phyloP scores from a whole-genome alignment of 1,140 invertebrate species.

The Hylaeus volcanicus region DNA sequence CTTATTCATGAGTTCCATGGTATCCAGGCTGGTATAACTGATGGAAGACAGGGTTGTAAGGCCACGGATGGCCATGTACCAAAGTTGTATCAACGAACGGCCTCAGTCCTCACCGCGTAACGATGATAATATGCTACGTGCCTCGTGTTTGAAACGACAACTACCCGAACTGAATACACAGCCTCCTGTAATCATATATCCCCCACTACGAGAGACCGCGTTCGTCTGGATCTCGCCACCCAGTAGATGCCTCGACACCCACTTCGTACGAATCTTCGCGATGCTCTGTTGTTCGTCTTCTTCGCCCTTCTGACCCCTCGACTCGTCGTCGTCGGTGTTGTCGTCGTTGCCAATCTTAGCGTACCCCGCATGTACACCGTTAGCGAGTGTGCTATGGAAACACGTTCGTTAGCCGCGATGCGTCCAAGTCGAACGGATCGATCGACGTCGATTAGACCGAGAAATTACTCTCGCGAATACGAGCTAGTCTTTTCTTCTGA shows the following conservation, averaged over 20 bases:
- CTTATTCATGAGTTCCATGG: conserved; percentile 69
- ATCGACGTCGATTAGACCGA: conserved; percentile 38
- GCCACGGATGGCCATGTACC: conserved; percentile 66
- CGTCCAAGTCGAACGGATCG: neutral
- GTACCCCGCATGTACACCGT: no score
- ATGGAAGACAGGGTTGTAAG: conserved; percentile 66
- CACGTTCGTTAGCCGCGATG: conserved; percentile 25
- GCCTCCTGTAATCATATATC: conserved; percentile 59
- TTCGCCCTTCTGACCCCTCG: neutral
- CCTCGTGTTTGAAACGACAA: conserved; percentile 67
- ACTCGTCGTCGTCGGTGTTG: no score
- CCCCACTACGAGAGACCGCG: neutral
- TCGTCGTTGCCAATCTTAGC: neutral
- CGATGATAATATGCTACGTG: conserved; percentile 71
- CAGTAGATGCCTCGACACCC: conserved; percentile 44
- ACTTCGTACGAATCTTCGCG: conserved; percentile 58
- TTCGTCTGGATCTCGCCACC: conserved; percentile 29
- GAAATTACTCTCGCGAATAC: conserved; percentile 34
- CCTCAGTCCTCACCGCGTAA: conserved; percentile 62
- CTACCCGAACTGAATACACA: conserved; percentile 66
- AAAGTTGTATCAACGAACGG: conserved; percentile 69
- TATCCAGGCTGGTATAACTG: conserved; percentile 62
- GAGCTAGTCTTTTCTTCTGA: conserved; percentile 10
- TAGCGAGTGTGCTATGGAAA: no score
- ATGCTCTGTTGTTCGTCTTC: conserved; percentile 38